Base-by-base conservation (phyloP, 2,888 invertebrate species). In the Caenorhabditis sinica region DNA sequence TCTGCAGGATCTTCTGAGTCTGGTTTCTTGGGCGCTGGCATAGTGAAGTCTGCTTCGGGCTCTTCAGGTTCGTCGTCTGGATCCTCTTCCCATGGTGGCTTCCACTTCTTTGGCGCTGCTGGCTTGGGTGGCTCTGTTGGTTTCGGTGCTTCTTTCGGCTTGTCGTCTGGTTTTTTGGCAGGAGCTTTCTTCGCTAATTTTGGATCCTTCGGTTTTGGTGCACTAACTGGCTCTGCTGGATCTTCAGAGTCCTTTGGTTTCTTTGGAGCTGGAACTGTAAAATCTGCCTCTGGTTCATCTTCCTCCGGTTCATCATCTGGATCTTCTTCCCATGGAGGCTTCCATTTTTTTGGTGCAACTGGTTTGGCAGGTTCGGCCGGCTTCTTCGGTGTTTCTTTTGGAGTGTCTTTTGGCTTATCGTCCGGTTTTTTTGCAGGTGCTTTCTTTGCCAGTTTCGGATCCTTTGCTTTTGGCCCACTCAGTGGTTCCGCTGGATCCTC, bases 401-500 rank as follows among this genome's bases (percentile, higher is more conserved):
- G 71, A 13, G 56, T 25, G 33, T 53, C 61, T 45, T 45, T 73
- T 11, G 71, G 43, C 51, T 45, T 76, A 43, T 83, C 71, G 9
- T 51, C 49, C 9, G 69, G 71, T 51, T 71, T 71, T 0, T 56
- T 68, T 1, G 79, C 33, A 20, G 66, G 68, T 71, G 82, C 53
- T 25, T 83, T 83, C 65, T 72, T 83, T 13, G 82, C 75, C 17
- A 80, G 20, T 25, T 83, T 83, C 1, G 82, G 82, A 60, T 76
- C 77, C 60, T 85, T 84, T 6, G 79, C 71, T 30, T 79, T 85
- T 17, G 85, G 77, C 1, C 71, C 84, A 17, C 82, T 77, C 0
- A 88, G 23, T 13, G 84, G 75, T 13, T 88, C 88, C 9, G 86
- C 87, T 17, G 87, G 86, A 17, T 81, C 66, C 60, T 89, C 88